Percentiles rank a stretch among this genome's conserved stretches.
These are phyloP conservation scores for Colostygia pectinataria DNA, from an alignment of 2,888 invertebrate species.

Conservation along the genomic window DNA sequence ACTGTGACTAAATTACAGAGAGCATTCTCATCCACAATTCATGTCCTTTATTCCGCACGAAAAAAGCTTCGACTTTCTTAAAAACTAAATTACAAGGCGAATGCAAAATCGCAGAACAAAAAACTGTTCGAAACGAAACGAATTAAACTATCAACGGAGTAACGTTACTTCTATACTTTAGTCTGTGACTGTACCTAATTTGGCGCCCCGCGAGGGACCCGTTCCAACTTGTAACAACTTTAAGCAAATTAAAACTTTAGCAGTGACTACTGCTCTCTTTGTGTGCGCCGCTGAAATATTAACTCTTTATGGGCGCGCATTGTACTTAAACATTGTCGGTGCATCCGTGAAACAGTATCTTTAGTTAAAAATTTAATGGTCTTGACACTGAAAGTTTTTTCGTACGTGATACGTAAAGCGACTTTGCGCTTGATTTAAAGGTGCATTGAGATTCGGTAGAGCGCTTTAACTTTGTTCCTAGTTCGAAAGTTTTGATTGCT, in stretches of 20 bases:
- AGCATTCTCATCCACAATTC: slow-evolving; percentile 28
- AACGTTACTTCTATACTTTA: slow-evolving; percentile 55
- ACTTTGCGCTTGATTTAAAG: slow-evolving; percentile 47
- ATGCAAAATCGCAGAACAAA: slow-evolving; percentile 53
- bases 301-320: slow-evolving; percentile 77
- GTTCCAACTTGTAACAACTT: slow-evolving; percentile 80
- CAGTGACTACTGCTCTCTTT: slow-evolving; percentile 76
- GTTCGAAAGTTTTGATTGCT: too few relatives aligned
- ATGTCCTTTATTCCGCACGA: slow-evolving; percentile 29
- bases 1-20: slow-evolving; percentile 32
- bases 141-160: slow-evolving; percentile 74
- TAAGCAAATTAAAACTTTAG: slow-evolving; percentile 81
- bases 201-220: slow-evolving; percentile 76
- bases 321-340: slow-evolving; percentile 56
- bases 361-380: slow-evolving; percentile 71
- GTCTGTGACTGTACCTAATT: slow-evolving; percentile 71
- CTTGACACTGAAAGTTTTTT: slow-evolving; percentile 56
- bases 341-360: slow-evolving; percentile 60
- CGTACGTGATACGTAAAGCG: slow-evolving; percentile 57
- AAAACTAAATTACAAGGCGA: slow-evolving; percentile 53
- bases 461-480: slow-evolving; percentile 13
- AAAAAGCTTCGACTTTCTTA: slow-evolving; percentile 35
- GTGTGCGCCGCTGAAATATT: slow-evolving; percentile 77
- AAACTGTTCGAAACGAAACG: slow-evolving; percentile 58
- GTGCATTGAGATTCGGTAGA: slow-evolving; percentile 38